phyloP scores from a whole-genome alignment of 2,797 vertebrate species.

The Rhabdophis nuchalis region DNA sequence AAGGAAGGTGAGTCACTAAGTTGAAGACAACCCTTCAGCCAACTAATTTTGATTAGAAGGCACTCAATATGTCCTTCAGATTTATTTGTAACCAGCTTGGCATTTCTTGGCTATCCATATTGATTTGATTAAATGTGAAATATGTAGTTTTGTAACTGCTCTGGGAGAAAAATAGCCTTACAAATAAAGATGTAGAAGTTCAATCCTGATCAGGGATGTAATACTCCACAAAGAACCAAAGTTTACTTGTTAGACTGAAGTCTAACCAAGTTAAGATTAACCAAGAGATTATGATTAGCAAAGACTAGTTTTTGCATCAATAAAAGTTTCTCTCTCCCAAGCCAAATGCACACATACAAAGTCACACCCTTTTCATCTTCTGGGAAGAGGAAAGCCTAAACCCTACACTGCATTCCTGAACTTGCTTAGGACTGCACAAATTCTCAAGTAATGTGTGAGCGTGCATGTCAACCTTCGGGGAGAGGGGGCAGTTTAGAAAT shows the following conservation, averaged over 20 bases:
- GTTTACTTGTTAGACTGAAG: not conserved
- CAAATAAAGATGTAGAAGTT: not conserved
- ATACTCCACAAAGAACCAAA: not conserved
- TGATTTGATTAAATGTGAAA: not conserved
- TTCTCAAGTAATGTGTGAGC: not conserved
- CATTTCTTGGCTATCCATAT: not conserved
- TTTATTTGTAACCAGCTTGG: not conserved
- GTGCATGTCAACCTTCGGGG: too few species aligned
- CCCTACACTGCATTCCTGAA: not conserved
- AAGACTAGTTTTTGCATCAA: not conserved
- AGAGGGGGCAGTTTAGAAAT: too few species aligned
- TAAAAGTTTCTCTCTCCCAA: not conserved
- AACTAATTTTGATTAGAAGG: not conserved
- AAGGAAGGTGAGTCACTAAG: not conserved
- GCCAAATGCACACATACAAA: not conserved
- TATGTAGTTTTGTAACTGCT: not conserved
- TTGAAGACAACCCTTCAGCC: not conserved
- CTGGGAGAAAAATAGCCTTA: not conserved
- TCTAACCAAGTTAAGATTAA: not conserved
- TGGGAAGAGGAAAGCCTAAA: not conserved
- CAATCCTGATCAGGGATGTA: not conserved
- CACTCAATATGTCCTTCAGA: not conserved
- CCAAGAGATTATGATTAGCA: not conserved
- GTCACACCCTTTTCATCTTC: not conserved
- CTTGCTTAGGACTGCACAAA: not conserved